A percentile compares a stretch with the other conserved stretches of the same genome.
Conservation (phyloP, 2,888 invertebrate species). For the Lochmaea capreae region DNA sequence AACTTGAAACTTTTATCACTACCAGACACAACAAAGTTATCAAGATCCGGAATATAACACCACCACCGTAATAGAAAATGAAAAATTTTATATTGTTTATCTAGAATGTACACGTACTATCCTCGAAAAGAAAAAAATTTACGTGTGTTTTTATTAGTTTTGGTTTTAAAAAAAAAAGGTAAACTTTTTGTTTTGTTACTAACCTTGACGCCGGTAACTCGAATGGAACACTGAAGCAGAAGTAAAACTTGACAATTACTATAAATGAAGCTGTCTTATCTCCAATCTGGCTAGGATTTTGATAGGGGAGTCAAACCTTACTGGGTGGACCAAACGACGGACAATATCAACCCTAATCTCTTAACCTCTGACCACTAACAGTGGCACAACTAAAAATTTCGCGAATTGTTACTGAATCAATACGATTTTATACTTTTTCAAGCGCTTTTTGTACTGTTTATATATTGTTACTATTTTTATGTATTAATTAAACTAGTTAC, state of each 20-base stretch:
- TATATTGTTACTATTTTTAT: not conserved
- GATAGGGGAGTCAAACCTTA: conserved; percentile 34
- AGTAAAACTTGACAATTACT: conserved; percentile 44
- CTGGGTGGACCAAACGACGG: conserved; percentile 26
- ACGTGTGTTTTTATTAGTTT: conserved; percentile 39
- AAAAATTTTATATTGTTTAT: conserved; percentile 28
- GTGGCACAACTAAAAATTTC: not conserved
- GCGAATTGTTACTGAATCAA: not conserved
- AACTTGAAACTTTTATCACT: conserved; percentile 16
- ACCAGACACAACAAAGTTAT: conserved; percentile 13
- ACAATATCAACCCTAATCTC: conserved; percentile 9
- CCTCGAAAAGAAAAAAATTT: conserved; percentile 24
- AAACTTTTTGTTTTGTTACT: conserved; percentile 42
- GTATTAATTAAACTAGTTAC: too few relatives aligned
- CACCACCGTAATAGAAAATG: conserved; percentile 8
- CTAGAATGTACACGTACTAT: conserved; percentile 36
- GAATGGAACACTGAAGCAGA: conserved; percentile 45
- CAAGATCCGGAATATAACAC: conserved; percentile 12
- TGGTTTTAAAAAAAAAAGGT: conserved; percentile 28
- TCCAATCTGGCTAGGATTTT: conserved; percentile 38
- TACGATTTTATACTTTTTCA: not conserved
- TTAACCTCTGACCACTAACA: not conserved
- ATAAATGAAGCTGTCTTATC: conserved; percentile 39
- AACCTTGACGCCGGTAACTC: conserved; percentile 47
- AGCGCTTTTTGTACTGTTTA: not conserved